Evolutionary conservation across 2,113 vertebrate species (phyloP).

Genomic region (Dissostichus mawsoni): DNA sequence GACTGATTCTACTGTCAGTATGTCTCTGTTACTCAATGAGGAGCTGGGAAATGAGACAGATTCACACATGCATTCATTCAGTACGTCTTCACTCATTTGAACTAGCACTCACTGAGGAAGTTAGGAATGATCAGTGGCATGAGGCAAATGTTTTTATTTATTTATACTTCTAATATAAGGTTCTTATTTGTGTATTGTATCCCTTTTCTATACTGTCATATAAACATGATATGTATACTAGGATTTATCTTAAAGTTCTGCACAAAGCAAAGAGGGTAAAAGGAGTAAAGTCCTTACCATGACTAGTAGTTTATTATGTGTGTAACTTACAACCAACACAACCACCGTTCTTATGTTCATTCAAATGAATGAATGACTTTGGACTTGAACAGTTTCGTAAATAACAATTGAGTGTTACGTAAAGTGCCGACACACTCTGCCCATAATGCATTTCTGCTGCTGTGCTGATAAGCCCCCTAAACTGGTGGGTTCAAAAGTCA

Average conservation of each 20-base stretch:
- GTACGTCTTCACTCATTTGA: not conserved
- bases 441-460: slow-evolving; percentile 45
- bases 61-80: not conserved
- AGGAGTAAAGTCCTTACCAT: slow-evolving; percentile 18
- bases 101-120: not conserved
- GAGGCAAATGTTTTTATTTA: too few species aligned
- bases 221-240: not conserved
- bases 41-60: not conserved
- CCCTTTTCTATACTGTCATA: not conserved
- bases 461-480: slow-evolving; percentile 58
- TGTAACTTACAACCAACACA: not conserved
- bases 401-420: not conserved
- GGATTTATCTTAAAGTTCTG: slow-evolving; percentile 17
- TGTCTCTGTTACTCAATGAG: not conserved
- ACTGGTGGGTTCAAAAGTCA: slow-evolving; percentile 58
- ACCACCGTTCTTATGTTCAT: not conserved
- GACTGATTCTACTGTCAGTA: slow-evolving; percentile 20
- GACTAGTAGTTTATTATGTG: not conserved
- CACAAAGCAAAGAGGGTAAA: not conserved
- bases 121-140: not conserved
- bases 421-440: slow-evolving; percentile 14
- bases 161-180: not conserved
- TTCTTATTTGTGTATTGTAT: too few species aligned
- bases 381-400: slow-evolving; percentile 40
- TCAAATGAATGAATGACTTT: slow-evolving; percentile 44